Percentiles rank a stretch among this genome's conserved stretches.
Conservation (phyloP, 2,888 invertebrate genomes). For the Trachelus stipa region DNA sequence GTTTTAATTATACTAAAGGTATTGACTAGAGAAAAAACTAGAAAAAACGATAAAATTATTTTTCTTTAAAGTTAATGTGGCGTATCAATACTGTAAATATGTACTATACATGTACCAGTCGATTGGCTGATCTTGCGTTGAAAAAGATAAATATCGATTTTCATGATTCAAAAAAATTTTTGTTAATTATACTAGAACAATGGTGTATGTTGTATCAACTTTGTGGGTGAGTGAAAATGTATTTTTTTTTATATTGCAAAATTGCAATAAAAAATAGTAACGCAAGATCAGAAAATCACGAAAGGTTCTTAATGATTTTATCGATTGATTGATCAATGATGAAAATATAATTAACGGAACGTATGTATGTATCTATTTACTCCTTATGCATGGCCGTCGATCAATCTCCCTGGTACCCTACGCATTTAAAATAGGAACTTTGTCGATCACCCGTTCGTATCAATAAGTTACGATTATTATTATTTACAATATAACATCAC, state of each 20-base stretch:
- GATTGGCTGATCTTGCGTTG: background rate
- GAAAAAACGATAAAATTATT: background rate
- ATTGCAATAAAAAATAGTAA: background rate
- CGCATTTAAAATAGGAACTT: conserved; percentile 65
- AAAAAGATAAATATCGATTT: background rate
- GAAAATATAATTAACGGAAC: conserved; percentile 5
- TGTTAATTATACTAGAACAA: background rate
- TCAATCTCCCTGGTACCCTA: conserved; percentile 33
- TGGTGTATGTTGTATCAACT: background rate
- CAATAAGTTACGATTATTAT: conserved; percentile 50
- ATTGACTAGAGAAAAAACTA: conserved; percentile 47
- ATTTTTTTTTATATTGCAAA: background rate
- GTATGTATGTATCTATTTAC: background rate
- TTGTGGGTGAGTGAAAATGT: background rate
- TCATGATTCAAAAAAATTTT: background rate
- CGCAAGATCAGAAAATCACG: background rate
- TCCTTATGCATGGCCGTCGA: background rate
- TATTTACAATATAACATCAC: conserved; percentile 52
- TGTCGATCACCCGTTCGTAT: conserved; percentile 57
- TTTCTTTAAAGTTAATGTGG: background rate
- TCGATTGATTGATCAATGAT: background rate
- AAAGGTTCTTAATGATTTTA: background rate
- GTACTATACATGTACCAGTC: background rate
- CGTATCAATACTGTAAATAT: background rate
- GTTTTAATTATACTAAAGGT: conserved; percentile 43